A percentile compares a stretch with the other conserved stretches of the same genome.
phyloP scores from a whole-genome alignment of 2,888 invertebrate species.

The Spodoptera picta region DNA sequence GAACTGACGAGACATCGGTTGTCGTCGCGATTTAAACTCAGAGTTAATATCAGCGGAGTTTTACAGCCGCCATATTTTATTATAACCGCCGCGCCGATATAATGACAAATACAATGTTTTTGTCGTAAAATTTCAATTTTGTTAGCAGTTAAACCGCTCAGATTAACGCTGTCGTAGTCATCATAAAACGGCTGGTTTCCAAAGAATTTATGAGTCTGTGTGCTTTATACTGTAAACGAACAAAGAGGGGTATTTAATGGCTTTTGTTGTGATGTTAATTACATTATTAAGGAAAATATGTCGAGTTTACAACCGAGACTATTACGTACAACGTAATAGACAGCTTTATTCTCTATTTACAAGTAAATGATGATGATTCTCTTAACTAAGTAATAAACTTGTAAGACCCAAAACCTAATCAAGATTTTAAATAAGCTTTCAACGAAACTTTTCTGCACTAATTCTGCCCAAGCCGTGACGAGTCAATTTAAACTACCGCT shows the following conservation, averaged over 20 bases:
- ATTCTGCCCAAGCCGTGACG: conserved; percentile 14
- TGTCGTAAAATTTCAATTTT: conserved; percentile 52
- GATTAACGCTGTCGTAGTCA: conserved; percentile 49
- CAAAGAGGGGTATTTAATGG: conserved; percentile 18
- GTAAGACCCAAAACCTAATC: not conserved
- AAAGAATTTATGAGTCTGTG: conserved; percentile 38
- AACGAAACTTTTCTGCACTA: conserved; percentile 4
- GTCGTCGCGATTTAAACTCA: conserved; percentile 28
- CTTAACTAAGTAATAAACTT: not conserved
- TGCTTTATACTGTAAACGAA: conserved; percentile 25
- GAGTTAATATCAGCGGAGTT: conserved; percentile 46
- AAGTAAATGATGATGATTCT: conserved; percentile 7
- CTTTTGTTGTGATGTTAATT: conserved; percentile 28
- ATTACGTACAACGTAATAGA: too few species aligned
- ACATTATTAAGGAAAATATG: too few species aligned
- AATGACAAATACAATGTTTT: conserved; percentile 53
- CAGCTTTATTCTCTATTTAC: too few species aligned
- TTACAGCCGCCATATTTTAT: conserved; percentile 49
- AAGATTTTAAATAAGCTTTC: not conserved
- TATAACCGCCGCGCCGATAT: conserved; percentile 31
- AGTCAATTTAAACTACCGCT: conserved; percentile 27
- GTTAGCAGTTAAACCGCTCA: conserved; percentile 38
- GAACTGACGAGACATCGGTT: conserved; percentile 10
- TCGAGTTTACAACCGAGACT: too few species aligned
- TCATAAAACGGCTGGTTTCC: conserved; percentile 37